A percentile compares a stretch with the other conserved stretches of the same genome.
Conservation (phyloP, 2,113 vertebrate genomes). For the Philantomba maxwellii region DNA sequence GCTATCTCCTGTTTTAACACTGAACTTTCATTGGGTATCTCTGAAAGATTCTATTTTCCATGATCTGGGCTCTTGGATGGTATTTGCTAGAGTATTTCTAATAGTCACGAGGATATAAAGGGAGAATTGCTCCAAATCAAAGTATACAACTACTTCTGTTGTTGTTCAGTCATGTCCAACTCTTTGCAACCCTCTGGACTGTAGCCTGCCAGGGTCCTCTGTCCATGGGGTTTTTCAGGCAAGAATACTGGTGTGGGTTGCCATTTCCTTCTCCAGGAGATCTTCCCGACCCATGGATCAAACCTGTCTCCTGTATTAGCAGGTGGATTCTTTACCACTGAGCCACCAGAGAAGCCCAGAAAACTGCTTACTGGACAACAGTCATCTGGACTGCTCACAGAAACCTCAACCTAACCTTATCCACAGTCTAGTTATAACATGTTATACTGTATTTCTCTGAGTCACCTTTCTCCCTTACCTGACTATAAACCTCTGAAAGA, state of each 20-base stretch:
- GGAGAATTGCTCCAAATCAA: not conserved
- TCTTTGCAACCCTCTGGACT: not conserved
- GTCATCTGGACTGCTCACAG: not conserved
- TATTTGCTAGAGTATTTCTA: not conserved
- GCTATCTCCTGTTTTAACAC: not conserved
- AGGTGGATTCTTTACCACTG: not conserved
- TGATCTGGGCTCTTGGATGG: not conserved
- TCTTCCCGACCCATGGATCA: not conserved
- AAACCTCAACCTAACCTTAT: no score
- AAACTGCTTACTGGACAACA: no score
- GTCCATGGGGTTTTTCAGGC: not conserved
- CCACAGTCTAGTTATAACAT: fast-evolving
- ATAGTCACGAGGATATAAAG: not conserved
- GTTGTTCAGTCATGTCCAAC: not conserved
- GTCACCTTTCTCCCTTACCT: not conserved
- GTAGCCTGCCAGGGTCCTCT: not conserved
- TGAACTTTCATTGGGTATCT: not conserved
- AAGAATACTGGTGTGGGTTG: not conserved
- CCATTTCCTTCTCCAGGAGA: not conserved
- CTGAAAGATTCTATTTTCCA: not conserved
- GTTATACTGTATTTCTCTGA: not conserved
- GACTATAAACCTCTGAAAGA: not conserved
- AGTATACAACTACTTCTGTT: not conserved
- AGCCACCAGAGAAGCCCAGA: not conserved
- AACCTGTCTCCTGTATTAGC: not conserved